phyloP scores from a whole-genome alignment of 2,888 invertebrate species.

The Leptodirus hochenwartii region DNA sequence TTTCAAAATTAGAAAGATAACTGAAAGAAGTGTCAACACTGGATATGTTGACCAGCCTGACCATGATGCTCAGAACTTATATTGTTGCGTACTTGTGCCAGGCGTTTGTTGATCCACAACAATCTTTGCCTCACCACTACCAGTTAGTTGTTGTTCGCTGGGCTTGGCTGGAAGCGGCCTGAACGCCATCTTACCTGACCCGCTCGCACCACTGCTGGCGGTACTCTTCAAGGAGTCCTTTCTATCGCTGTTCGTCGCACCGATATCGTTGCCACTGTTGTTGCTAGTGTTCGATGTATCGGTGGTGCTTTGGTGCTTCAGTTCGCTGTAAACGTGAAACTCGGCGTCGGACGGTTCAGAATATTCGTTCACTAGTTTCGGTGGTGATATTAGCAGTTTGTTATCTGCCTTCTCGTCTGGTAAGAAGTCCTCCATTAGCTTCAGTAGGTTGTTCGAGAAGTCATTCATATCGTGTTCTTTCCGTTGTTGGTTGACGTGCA shows the following conservation, averaged over 20 bases:
- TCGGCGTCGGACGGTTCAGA: slow-evolving; percentile 36
- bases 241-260: slow-evolving; percentile 9
- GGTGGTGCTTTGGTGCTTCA: slow-evolving; percentile 26
- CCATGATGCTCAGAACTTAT: too few species aligned
- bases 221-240: slow-evolving; percentile 16
- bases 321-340: slow-evolving; percentile 35
- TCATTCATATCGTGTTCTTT: slow-evolving; percentile 9
- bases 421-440: slow-evolving; percentile 11
- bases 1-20: too few species aligned
- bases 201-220: slow-evolving; percentile 11
- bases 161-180: slow-evolving; percentile 53
- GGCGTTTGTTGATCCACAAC: too few species aligned
- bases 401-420: slow-evolving; percentile 22
- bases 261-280: slow-evolving; percentile 6
- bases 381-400: slow-evolving; percentile 19
- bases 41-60: too few species aligned
- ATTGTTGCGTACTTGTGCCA: too few species aligned
- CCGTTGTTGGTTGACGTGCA: slow-evolving; percentile 19
- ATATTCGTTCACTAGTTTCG: slow-evolving; percentile 31
- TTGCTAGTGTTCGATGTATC: slow-evolving; percentile 11
- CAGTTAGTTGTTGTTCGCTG: too few species aligned
- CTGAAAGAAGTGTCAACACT: too few species aligned
- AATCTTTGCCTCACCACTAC: too few species aligned
- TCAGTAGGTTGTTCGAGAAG: slow-evolving; percentile 7
- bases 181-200: slow-evolving; percentile 37